phyloP scores from a whole-genome alignment of 2,888 invertebrate species.

The Empis stercorea region DNA sequence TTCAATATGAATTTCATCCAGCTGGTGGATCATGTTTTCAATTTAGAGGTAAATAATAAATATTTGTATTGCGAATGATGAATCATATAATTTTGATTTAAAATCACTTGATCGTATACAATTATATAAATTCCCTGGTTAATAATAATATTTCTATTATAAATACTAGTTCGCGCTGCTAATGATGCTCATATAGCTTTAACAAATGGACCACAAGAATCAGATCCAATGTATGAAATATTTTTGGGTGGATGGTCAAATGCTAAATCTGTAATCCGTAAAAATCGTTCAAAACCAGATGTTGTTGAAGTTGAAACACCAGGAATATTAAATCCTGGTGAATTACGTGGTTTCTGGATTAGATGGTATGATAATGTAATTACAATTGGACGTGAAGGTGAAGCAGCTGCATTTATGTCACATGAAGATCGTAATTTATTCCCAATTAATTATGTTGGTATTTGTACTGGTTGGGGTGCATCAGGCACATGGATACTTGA shows the following conservation, averaged over 20 bases:
- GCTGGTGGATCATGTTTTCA: conserved; percentile 53
- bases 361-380: conserved; percentile 59
- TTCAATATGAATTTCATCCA: conserved; percentile 72
- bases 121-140: too few species aligned
- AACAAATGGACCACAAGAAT: conserved; percentile 53
- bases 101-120: too few species aligned
- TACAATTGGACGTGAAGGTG: conserved; percentile 60
- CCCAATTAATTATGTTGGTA: conserved; percentile 59
- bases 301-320: conserved; percentile 58
- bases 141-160: too few species aligned
- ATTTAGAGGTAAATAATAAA: conserved; percentile 42
- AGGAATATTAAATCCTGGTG: conserved; percentile 54
- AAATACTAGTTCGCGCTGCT: conserved; percentile 50
- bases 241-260: conserved; percentile 86
- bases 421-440: conserved; percentile 60
- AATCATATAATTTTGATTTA: not conserved
- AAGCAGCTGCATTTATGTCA: conserved; percentile 56
- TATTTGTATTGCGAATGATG: not conserved
- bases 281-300: conserved; percentile 63
- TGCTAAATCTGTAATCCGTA: conserved; percentile 68
- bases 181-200: conserved; percentile 81
- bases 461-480: conserved; percentile 81
- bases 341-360: conserved; percentile 75
- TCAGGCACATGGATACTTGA: conserved; percentile 70
- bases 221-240: conserved; percentile 71